Evolutionary conservation across 2,797 vertebrate genomes (phyloP), one percentile per base, ranked within the genome.

Genomic region (Perodicticus potto): DNA sequence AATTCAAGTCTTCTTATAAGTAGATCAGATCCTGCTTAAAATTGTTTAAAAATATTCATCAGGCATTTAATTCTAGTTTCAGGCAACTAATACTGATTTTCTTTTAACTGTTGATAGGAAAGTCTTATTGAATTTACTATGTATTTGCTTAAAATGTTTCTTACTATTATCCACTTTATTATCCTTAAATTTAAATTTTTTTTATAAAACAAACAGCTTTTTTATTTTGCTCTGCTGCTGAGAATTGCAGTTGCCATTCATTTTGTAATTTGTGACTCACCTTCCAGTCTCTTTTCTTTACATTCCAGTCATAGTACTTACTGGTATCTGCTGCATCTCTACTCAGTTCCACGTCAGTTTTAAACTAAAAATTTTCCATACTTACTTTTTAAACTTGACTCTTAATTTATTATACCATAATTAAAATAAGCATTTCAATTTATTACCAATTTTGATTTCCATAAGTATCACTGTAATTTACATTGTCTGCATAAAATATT

Each of bases 1-100:
- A 85, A 88, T 91, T 84, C 43, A 95, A 73, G 32, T 74, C 57
- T 69, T 82, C 57, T 85, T 87, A 87, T 20, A 69, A 69, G 37
- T 86, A 91, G n/a, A 13, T 92, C 59, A 83, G 27, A 87, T 78
- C 14, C 4, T 57, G 49, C 5, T 81, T 83, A 93, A 88, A 78
- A 70, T 57, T 92, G 17, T 77, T 72, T 72, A 23, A 40, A 90
- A 90, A 77, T 83, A 43, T 84, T 59, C 59, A 5, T 80, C 91
- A 23, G n/a, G 34, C 49, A 40, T 57, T 65, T 92, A 89, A 80
- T 92, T 87, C 29, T 90, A 70, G 84, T 76, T 86, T 96, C 32
- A 92, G 70, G 55, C 61, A 93, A 93, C 73, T 40, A 57, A 88
- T 81, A 92, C 34, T n/a, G 8, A 67, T 76, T 67, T 67, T 94